These are phyloP conservation scores for Cavia aperea DNA, from an alignment of 2,113 vertebrate species.

Conservation along the genomic window DNA sequence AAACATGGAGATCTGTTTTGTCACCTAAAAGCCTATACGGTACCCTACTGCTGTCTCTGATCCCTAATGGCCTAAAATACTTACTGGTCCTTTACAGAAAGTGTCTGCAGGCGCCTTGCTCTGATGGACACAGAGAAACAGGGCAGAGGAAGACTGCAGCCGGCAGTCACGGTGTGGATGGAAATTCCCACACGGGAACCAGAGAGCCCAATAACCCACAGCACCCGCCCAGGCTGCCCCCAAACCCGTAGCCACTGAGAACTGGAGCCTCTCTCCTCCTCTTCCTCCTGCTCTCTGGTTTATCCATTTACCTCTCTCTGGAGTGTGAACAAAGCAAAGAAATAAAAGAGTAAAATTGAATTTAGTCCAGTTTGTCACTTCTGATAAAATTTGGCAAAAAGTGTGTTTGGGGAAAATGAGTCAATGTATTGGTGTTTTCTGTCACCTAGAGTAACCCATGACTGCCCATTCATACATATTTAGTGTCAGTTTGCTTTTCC, in stretches of 20 bases:
- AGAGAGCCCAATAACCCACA: fast-evolving
- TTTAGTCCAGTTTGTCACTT: not conserved
- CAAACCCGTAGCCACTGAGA: not conserved
- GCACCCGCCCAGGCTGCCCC: not conserved
- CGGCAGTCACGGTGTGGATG: fast-evolving
- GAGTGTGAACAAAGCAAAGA: not conserved
- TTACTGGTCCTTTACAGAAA: not conserved
- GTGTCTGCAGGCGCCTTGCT: not conserved
- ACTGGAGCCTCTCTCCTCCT: not conserved
- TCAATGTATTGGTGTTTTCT: slow-evolving; percentile 2
- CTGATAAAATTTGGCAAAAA: not conserved
- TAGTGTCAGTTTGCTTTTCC: not conserved
- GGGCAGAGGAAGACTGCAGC: too few species aligned
- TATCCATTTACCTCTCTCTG: not conserved
- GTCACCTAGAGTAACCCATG: not conserved
- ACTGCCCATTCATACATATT: not conserved
- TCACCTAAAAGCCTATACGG: not conserved
- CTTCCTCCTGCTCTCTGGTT: not conserved
- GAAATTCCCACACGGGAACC: not conserved
- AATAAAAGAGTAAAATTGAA: not conserved
- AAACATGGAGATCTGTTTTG: not conserved
- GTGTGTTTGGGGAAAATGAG: not conserved
- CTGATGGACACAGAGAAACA: not conserved
- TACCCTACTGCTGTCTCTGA: not conserved
- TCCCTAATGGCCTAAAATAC: not conserved